Percentiles rank a stretch among this genome's conserved stretches.
phyloP scores from a whole-genome alignment of 2,888 invertebrate genomes.

The Epiperipatus broadwayi region DNA sequence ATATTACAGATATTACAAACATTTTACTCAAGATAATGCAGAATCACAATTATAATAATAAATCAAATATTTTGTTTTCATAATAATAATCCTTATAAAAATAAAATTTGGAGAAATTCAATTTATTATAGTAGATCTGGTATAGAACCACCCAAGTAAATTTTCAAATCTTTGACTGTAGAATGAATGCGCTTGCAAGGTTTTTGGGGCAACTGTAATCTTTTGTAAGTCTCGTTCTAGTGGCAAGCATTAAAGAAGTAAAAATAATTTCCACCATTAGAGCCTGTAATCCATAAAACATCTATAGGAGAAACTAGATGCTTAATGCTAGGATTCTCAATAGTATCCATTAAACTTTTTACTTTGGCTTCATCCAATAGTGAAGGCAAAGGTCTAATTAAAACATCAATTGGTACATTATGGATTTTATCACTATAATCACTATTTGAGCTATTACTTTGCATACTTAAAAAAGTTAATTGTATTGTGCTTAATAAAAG shows the following conservation, averaged over 20 bases:
- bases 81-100: too few species aligned
- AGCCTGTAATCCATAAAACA: conserved; percentile 60
- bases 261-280: conserved; percentile 62
- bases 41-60: too few species aligned
- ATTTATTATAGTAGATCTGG: too few species aligned
- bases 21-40: too few species aligned
- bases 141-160: conserved; percentile 63
- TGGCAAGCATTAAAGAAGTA: conserved; percentile 76
- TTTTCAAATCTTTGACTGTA: conserved; percentile 47
- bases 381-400: conserved; percentile 54
- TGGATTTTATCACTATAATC: conserved; percentile 48
- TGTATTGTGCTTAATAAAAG: too few species aligned
- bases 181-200: conserved; percentile 60
- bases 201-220: conserved; percentile 45
- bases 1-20: too few species aligned
- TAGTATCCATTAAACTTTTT: conserved; percentile 50
- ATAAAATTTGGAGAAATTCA: too few species aligned
- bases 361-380: conserved; percentile 58
- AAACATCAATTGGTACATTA: conserved; percentile 53
- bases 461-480: too few species aligned
- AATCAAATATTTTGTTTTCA: too few species aligned
- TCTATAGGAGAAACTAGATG: conserved; percentile 60
- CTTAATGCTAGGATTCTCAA: conserved; percentile 38
- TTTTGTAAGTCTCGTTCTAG: conserved; percentile 56
- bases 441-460: too few species aligned